Evolutionary conservation across 2,888 invertebrate genomes (phyloP).

Genomic region (Linyphia triangularis): DNA sequence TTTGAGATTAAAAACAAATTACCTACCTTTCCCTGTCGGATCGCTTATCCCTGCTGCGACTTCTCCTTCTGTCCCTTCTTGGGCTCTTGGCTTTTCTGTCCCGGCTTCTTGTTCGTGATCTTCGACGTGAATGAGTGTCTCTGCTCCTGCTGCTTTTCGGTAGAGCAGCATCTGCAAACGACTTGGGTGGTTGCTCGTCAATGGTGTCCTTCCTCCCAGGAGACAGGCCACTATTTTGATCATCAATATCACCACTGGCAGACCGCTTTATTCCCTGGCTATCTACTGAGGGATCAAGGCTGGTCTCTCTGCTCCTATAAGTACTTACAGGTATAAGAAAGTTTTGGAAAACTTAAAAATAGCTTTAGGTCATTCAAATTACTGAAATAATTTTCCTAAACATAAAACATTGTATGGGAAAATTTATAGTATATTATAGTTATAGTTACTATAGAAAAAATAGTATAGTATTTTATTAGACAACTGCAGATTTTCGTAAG

Average conservation of each 20-base stretch:
- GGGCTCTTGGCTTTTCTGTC: conserved; percentile 33
- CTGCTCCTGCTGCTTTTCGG: conserved; percentile 31
- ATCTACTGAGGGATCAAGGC: neutral
- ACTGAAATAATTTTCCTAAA: no score
- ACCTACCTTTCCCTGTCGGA: conserved; percentile 18
- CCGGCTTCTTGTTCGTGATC: conserved; percentile 24
- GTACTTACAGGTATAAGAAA: no score
- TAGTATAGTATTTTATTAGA: no score
- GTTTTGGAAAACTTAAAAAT: no score
- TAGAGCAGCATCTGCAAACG: neutral
- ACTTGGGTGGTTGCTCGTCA: conserved; percentile 7
- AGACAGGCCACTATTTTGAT: neutral
- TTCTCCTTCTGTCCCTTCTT: neutral
- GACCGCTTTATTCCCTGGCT: neutral
- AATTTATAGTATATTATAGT: no score
- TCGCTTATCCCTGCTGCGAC: conserved; percentile 32
- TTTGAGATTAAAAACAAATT: neutral
- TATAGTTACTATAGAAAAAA: no score
- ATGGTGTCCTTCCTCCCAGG: neutral
- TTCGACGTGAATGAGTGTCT: conserved; percentile 1
- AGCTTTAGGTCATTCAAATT: no score
- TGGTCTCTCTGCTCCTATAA: neutral
- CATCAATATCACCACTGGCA: neutral
- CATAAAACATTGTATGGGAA: no score
- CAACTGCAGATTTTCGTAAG: no score